phyloP scores from a whole-genome alignment of 2,797 vertebrate genomes.

The Sebastes baramenuke region DNA sequence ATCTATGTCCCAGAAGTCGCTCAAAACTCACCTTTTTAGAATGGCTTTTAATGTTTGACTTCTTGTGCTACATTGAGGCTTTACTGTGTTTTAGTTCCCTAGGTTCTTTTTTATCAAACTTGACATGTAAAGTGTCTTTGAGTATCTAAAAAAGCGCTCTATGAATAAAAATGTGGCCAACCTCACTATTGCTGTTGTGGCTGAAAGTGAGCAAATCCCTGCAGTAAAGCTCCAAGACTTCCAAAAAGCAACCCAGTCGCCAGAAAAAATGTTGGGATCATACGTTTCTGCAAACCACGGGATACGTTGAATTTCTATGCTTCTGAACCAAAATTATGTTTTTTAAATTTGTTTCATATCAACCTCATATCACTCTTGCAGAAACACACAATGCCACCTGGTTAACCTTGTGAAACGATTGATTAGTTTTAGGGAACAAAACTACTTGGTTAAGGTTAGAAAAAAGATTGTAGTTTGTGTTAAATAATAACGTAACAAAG shows the following conservation, averaged over 20 bases:
- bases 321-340: neutral
- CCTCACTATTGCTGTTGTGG: neutral
- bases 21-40: neutral
- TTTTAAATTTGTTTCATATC: neutral
- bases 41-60: neutral
- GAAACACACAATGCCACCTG: neutral
- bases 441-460: neutral
- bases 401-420: neutral
- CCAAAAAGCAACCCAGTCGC: neutral
- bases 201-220: neutral
- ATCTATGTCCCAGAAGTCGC: neutral
- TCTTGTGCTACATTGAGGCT: neutral
- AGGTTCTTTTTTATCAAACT: neutral
- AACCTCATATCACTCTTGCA: neutral
- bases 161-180: neutral
- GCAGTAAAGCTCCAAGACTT: neutral
- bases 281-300: neutral
- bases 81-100: neutral
- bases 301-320: neutral
- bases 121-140: neutral
- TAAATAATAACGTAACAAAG: too few relatives aligned
- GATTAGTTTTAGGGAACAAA: neutral
- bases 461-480: neutral
- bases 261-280: neutral
- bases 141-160: neutral